Evolutionary conservation across 1,140 invertebrate species (phyloP), one percentile per base, ranked within the genome.

Genomic region (Drosophila repleta): DNA sequence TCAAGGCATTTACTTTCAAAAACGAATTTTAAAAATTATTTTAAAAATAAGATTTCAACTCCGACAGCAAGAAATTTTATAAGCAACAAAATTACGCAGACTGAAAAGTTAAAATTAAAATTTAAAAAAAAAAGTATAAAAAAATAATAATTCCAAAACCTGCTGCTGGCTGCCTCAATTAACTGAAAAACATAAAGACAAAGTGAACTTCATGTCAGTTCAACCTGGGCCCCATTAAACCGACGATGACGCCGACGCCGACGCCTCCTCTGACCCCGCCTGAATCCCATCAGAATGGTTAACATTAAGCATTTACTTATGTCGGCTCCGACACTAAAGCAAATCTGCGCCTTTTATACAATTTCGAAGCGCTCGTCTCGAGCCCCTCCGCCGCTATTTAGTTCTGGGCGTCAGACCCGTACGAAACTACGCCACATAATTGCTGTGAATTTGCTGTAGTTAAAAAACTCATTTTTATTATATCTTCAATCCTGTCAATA

Each of bases 1-100:
- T 85, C 81, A 85, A 85, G 81, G 81, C 74, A 79, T 71, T 87
- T 58, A 87, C 83, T 87, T 88, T 83, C 76, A 89, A 83, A 89
- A 89, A 68, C 41, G 56, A 58, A 71, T 66, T 71, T 58, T 66
- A 29, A 78, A 65, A 52, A 51, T 48, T 32, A 43, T 43, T 17
- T 2, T 15, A 17, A 45, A 65, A 53, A 35, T 80, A 76, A 80
- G 43, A 18, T 57, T 57, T 51, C 51, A 18, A 52, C 53, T 53
- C 57, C 1, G 41, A 62, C 41, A 56, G 11, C 24, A 61, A 61
- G 56, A 62, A 68, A 68, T 74, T 63, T 68, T 60, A 57, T 76
- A 68, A 76, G 18, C 53, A 52, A 73, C 62, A 45, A 37, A 68
- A 68, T 73, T 61, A 60, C 63, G 49, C 63, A 61, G 63, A 67